Conservation (phyloP, 2,113 vertebrate genomes). For the Phrynosoma blainvillii region DNA sequence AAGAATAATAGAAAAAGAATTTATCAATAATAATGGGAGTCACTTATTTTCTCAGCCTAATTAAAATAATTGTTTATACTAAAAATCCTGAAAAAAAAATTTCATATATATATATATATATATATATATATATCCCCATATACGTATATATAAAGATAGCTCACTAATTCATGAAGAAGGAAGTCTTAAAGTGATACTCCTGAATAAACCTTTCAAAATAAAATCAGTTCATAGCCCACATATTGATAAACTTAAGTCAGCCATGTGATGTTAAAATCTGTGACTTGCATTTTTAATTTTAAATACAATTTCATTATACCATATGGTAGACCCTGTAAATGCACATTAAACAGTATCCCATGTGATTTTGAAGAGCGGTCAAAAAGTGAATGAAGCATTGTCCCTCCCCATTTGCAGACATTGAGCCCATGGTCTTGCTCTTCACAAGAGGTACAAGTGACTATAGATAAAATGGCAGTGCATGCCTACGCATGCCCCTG, state of each 20-base stretch:
- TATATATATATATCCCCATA: too few species aligned
- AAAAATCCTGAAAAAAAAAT: slow-evolving; percentile 54
- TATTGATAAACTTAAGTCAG: slow-evolving; percentile 45
- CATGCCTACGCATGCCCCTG: too few species aligned
- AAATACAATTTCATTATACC: slow-evolving; percentile 38
- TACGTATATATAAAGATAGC: slow-evolving; percentile 49
- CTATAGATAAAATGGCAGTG: too few species aligned
- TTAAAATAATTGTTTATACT: slow-evolving; percentile 65
- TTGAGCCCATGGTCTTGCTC: too few species aligned
- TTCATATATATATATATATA: neutral
- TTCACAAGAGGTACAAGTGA: too few species aligned
- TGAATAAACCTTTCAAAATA: slow-evolving; percentile 53
- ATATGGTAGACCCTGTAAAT: slow-evolving; percentile 1
- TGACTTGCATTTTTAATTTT: slow-evolving; percentile 46
- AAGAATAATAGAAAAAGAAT: slow-evolving; percentile 55
- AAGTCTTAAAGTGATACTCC: slow-evolving; percentile 50
- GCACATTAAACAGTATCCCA: slow-evolving; percentile 2
- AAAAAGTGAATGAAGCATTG: neutral
- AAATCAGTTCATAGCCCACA: slow-evolving; percentile 52
- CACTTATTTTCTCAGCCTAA: slow-evolving; percentile 58
- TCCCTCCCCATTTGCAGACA: too few species aligned
- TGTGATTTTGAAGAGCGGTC: slow-evolving; percentile 25
- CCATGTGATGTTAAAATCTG: slow-evolving; percentile 48
- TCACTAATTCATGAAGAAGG: slow-evolving; percentile 12
- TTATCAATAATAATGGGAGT: slow-evolving; percentile 49